Evolutionary conservation across 2,888 invertebrate species (phyloP).

Genomic region (Synergus umbraculus): DNA sequence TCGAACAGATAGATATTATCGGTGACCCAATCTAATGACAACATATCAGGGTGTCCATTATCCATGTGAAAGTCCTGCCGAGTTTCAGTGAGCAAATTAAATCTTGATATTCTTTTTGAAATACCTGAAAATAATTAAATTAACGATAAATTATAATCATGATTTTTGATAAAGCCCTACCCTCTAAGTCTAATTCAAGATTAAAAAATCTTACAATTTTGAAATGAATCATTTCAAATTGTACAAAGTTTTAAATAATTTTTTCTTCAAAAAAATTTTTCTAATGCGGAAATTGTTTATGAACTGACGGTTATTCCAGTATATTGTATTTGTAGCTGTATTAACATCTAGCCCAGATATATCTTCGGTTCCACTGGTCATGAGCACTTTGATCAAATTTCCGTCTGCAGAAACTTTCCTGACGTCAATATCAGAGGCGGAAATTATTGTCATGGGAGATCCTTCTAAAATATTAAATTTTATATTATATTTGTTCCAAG

Average conservation of each 20-base stretch:
- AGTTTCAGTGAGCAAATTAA: neutral
- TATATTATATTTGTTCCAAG: neutral
- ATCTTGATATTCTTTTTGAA: neutral
- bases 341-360: slow-evolving; percentile 22
- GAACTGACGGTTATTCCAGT: neutral
- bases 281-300: too few species aligned
- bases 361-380: neutral
- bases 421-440: neutral
- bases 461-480: neutral
- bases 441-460: neutral
- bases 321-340: neutral
- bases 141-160: neutral
- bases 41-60: neutral
- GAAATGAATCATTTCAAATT: neutral
- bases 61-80: neutral
- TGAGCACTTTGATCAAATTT: neutral
- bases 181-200: too few species aligned
- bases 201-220: neutral
- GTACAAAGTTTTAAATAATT: neutral
- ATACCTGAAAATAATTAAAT: neutral
- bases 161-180: neutral
- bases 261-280: neutral
- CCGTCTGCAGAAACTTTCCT: neutral
- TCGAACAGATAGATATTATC: slow-evolving; percentile 15
- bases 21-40: slow-evolving; percentile 31